Percentiles rank a stretch among this genome's conserved stretches.
Conservation (phyloP, 1,140 invertebrate species). For the Bradysia coprophila region DNA sequence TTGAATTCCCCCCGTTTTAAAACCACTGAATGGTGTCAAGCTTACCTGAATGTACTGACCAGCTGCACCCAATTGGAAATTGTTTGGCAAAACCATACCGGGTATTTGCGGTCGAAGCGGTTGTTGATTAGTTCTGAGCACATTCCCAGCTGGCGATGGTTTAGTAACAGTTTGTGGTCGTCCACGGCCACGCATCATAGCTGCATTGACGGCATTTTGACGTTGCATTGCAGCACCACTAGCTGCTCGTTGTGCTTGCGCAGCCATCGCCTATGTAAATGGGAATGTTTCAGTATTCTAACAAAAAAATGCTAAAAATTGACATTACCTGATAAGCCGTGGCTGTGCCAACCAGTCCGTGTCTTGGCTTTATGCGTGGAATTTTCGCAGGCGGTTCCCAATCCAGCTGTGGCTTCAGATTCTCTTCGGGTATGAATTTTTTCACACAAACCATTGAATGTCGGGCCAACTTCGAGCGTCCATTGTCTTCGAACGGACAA, state of each 20-base stretch:
- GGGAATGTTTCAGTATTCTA: neutral
- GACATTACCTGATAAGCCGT: constrained; percentile 20
- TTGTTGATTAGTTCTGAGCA: constrained; percentile 2
- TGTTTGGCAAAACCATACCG: constrained; percentile 17
- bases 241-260: constrained; percentile 22
- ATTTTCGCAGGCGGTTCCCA: constrained; percentile 89
- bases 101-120: constrained; percentile 4
- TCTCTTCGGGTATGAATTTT: constrained; percentile 73
- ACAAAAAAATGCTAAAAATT: constrained; percentile 1
- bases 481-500: constrained; percentile 88
- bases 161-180: constrained; percentile 11
- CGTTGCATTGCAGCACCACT: constrained; percentile 13
- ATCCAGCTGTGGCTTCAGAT: constrained; percentile 64
- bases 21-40: too few relatives aligned
- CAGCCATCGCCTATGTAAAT: constrained; percentile 18
- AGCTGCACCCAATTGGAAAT: constrained; percentile 15
- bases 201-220: constrained; percentile 7
- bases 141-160: constrained; percentile 7
- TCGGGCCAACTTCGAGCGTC: constrained; percentile 78
- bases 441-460: constrained; percentile 80
- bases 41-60: constrained; percentile 19
- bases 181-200: neutral
- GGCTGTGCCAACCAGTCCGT: constrained; percentile 22
- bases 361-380: constrained; percentile 29
- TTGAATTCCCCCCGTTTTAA: too few relatives aligned